Base-by-base conservation (phyloP, 1,140 invertebrate species). In the Harpegnathos saltator region DNA sequence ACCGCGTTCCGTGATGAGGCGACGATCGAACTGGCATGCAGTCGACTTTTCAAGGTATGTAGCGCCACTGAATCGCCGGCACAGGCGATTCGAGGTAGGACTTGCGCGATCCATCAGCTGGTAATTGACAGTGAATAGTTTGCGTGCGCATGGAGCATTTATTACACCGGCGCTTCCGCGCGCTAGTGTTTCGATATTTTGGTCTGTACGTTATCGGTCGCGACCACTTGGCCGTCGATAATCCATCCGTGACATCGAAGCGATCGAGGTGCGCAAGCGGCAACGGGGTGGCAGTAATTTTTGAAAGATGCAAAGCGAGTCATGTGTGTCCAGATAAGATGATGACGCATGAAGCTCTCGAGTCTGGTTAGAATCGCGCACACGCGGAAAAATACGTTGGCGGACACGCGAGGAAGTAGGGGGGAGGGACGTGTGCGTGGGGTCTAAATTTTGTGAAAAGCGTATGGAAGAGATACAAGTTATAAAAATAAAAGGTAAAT, bases 51-150 rank as follows among this genome's bases (percentile, higher is more conserved):
- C 81, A 65, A 44, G 29, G 24, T 62, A 19, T 69, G 14, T 82
- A 82, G 26, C 26, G 62, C 38, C 29, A 24, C 61, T 54, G 59
- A 48, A 19, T 77, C 48, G 68, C 74, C 71, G 59, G 61, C 58
- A 62, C 69, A n/a, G 58, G 56, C 9, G 22, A 73, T 61, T 74
- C 56, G 69, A 50, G 26, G 50, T 33, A 62, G 56, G 22, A 29
- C 26, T 29, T 24, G 44, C 48, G 75, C 29, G 75, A 80, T 80
- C 75, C 33, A 71, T 80, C 75, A 80, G 65, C 68, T 63, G 68
- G 58, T 82, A 82, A 82, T 82, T 73, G 71, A 82, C 78, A 74
- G 69, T 82, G 78, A 82, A 82, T 82, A 72, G 26, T 82, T 74
- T 74, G 69, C 58, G 44, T 59, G 48, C 78, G 26, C 19, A 19